Evolutionary conservation across 2,113 vertebrate species (phyloP), one percentile per base, ranked within the genome.

Genomic region (Rousettus leschenaultii): DNA sequence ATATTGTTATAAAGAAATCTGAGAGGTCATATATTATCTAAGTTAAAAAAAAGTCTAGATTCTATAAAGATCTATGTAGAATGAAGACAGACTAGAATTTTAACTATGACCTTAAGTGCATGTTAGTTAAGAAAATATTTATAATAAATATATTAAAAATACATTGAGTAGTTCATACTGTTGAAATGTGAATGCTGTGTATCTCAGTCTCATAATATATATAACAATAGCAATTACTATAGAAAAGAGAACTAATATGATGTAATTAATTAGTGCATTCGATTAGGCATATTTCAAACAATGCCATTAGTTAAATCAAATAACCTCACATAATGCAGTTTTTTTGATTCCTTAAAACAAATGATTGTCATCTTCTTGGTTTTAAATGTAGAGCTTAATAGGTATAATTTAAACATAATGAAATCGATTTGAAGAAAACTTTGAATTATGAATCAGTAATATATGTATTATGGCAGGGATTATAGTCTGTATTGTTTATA

Each of bases 381-480:
- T 73, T 73, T 80, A 57, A 59, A 90, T 53, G 19, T 8, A 92
- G 51, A 93, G 0, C 28, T 95, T 95, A 96, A 92, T 40, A n/a
- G 3, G 6, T 68, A 4, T 7, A 51, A 59, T 26, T 84, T 63
- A 89, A 77, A 88, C 4, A 73, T 79, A 93, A 71, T 35, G 14
- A 1, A 95, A 78, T 0, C 0, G 66, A 80, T 3, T 5, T 77
- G 73, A 93, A 96, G 75, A n/a, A 89, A 93, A 48, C 1, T 71
- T 89, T 88, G 9, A 97, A 87, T 89, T 35, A 24, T 40, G 35
- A 91, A 40, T 68, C 51, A 51, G 21, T 73, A 53, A 66, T 75
- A 55, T 22, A 26, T 6, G 0, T 73, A 33, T 40, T 26, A 40
- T 77, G 26, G 87, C 0, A 84, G 30, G 33, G n/a, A 70, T 65